Evolutionary conservation across 2,113 vertebrate species (phyloP), one percentile per base, ranked within the genome.

Genomic region (Ameiurus melas): DNA sequence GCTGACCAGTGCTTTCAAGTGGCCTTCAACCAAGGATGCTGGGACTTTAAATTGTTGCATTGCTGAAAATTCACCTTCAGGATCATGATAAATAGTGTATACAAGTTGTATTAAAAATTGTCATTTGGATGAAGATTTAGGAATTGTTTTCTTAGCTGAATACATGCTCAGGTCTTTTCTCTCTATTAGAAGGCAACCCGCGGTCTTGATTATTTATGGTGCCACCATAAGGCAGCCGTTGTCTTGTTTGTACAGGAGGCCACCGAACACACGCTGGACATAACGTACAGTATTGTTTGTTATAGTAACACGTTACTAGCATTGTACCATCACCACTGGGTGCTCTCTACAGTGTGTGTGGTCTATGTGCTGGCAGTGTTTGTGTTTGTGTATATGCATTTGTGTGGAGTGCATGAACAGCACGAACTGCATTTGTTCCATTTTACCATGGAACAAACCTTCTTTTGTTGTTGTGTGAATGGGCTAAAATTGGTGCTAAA

Each of bases 161-260:
- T 58, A 10, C 12, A 13, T 36, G 30, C 22, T 58, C 17, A 55
- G 20, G 36, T 71, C 5, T 25, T 71, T 70, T 36, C 14, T 75
- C 27, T 77, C 1, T 43, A 4, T 57, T 43, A 58, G 8, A 47
- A 73, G 30, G 53, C 25, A 43, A 25, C 10, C 14, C 22, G 17
- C 70, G n/a, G 1, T 78, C 71, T 13, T n/a, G 39, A 60, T 82
- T 70, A 27, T 82, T 68, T 87, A 68, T 82, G 62, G 22, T 70
- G 47, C 30, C 60, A 16, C 60, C 20, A 57, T 27, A 57, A 70
- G 33, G 43, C 70, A 55, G 10, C 39, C 83, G 78, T 93, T 93
- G 92, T 93, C 90, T 66, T 93, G 89, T 92, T 93, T 94, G 91
- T 87, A 79, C 90, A 92, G 93, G 57, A 85, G 0, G 10, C n/a